These are phyloP conservation scores for Sebastes glaucus DNA, from an alignment of 2,797 vertebrate species.

Conservation along the genomic window DNA sequence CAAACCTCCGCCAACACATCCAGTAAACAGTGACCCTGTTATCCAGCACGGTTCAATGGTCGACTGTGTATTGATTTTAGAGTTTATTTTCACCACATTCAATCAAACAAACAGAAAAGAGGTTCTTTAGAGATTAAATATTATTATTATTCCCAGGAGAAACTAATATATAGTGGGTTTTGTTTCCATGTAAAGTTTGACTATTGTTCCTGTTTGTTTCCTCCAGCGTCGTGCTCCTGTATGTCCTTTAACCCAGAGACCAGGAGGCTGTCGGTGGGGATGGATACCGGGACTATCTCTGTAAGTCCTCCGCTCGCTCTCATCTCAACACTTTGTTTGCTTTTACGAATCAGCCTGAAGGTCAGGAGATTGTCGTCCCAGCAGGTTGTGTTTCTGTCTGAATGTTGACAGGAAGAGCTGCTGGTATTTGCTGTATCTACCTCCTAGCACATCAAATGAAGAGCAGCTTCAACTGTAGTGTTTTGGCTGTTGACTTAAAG, in stretches of 20 bases:
- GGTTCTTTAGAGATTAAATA: too few species aligned
- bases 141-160: too few species aligned
- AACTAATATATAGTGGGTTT: too few species aligned
- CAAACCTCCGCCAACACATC: not conserved
- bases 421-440: not conserved
- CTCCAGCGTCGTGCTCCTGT: conserved; percentile 93
- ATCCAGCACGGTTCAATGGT: not conserved
- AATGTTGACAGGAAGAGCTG: not conserved
- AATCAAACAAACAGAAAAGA: not conserved
- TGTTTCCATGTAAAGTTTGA: not conserved
- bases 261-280: conserved; percentile 93
- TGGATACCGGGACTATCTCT: conserved; percentile 94
- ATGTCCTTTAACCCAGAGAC: conserved; percentile 99
- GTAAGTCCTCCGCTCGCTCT: conserved; percentile 82
- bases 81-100: not conserved
- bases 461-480: not conserved
- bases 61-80: not conserved
- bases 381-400: not conserved
- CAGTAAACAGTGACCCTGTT: not conserved
- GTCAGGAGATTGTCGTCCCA: too few species aligned
- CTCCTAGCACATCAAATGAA: not conserved
- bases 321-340: not conserved
- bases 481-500: not conserved
- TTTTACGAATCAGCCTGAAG: not conserved
- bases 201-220: not conserved